Percentiles rank a stretch among this genome's conserved stretches.
Evolutionary conservation across 2,888 invertebrate species (phyloP).

Genomic region (Seira musarum): DNA sequence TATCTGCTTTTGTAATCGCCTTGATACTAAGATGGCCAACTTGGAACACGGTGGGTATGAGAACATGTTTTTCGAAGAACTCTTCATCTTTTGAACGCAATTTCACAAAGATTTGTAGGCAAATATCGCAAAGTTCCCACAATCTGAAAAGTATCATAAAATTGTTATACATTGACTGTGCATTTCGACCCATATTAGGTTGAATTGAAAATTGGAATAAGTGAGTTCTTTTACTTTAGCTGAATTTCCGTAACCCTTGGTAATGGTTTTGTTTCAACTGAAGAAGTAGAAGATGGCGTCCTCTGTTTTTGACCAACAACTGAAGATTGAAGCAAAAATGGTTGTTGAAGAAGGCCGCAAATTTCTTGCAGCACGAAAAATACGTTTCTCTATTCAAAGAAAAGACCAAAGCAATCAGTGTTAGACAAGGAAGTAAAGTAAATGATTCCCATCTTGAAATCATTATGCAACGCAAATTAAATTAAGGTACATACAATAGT

Average conservation of each 20-base stretch:
- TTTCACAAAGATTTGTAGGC: conserved; percentile 61
- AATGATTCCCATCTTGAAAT: too few relatives aligned
- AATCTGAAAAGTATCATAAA: conserved; percentile 49
- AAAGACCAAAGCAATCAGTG: background rate
- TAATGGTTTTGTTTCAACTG: conserved; percentile 52
- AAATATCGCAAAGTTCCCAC: conserved; percentile 64
- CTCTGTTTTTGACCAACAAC: conserved; percentile 11
- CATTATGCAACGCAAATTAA: too few relatives aligned
- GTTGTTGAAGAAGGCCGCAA: conserved; percentile 63
- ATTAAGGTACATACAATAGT: too few relatives aligned
- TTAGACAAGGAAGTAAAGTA: too few relatives aligned
- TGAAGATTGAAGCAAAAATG: conserved; percentile 58
- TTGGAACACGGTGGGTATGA: conserved; percentile 59
- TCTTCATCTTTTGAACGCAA: conserved; percentile 53
- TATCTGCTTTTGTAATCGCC: conserved; percentile 60
- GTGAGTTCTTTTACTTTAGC: conserved; percentile 58
- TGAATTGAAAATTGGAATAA: conserved; percentile 4
- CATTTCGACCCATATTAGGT: background rate
- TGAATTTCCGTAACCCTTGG: conserved; percentile 66
- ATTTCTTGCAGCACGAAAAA: conserved; percentile 64
- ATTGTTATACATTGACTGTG: conserved; percentile 7
- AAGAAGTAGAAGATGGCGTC: conserved; percentile 32
- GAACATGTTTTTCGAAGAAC: conserved; percentile 52
- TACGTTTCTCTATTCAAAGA: conserved; percentile 61
- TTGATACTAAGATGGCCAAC: conserved; percentile 60